Conservation (phyloP, 2,797 vertebrate genomes). For the Anomalospiza imberbis region DNA sequence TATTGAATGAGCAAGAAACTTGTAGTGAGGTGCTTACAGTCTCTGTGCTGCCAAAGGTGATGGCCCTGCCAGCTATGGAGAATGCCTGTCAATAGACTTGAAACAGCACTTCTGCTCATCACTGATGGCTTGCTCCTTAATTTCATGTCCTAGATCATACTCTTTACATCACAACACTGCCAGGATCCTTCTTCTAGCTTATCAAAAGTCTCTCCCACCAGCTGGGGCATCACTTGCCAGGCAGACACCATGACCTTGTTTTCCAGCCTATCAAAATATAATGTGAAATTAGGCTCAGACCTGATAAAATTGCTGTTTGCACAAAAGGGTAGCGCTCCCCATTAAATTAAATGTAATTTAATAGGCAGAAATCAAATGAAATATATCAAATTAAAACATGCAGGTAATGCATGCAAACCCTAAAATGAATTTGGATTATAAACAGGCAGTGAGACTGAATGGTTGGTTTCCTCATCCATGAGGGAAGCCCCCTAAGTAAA, state of each 20-base stretch:
- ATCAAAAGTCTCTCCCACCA: background rate
- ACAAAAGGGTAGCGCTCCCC: background rate
- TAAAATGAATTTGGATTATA: background rate
- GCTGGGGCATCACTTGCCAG: background rate
- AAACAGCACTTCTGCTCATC: background rate
- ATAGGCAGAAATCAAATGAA: conserved; percentile 20
- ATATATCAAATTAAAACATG: conserved; percentile 21
- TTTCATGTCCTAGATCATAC: background rate
- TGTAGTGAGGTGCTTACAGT: background rate
- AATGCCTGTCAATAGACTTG: background rate
- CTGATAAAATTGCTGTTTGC: background rate
- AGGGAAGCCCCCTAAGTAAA: background rate
- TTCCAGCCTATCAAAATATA: background rate
- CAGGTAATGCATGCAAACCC: background rate
- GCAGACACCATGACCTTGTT: background rate
- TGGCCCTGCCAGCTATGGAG: background rate
- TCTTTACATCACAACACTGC: background rate
- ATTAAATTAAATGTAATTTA: background rate
- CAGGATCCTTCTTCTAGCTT: background rate
- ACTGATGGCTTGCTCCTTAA: background rate
- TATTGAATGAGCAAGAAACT: background rate
- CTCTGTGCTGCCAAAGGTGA: background rate
- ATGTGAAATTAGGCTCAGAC: background rate
- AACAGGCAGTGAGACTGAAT: background rate
- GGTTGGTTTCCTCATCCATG: background rate